Conservation (phyloP, 2,113 vertebrate species). For the Hippocampus abdominalis region DNA sequence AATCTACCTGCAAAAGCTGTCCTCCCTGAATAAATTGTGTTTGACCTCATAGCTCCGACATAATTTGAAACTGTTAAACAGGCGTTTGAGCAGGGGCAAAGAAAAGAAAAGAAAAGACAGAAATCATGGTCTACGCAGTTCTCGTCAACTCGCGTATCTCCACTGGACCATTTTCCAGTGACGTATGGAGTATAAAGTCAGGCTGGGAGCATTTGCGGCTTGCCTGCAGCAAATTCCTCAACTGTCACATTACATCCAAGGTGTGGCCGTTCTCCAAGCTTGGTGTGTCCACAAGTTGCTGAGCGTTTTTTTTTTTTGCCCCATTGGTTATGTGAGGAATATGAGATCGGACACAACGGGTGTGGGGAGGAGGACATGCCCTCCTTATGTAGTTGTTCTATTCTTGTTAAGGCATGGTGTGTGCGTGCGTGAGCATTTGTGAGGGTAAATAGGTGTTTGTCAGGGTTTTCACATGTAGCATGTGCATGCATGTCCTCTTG, state of each 20-base stretch:
- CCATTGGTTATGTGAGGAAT: conserved; percentile 11
- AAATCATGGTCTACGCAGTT: conserved; percentile 18
- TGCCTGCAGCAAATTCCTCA: conserved; percentile 67
- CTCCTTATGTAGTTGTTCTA: background rate
- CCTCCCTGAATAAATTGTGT: background rate
- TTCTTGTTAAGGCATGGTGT: background rate
- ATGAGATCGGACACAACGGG: conserved; percentile 1
- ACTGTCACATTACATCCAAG: conserved; percentile 56
- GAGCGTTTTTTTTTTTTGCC: conserved; percentile 17
- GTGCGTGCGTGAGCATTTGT: background rate
- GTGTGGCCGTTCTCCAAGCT: conserved; percentile 44
- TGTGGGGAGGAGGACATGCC: background rate
- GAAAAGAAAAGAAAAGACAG: background rate
- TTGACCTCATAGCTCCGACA: background rate
- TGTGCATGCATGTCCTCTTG: conserved; percentile 50
- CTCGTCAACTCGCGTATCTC: conserved; percentile 11
- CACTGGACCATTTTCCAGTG: conserved; percentile 35
- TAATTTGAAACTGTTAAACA: conserved; percentile 21
- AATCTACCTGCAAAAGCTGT: background rate
- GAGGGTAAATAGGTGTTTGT: conserved; percentile 1
- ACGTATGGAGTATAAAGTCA: conserved; percentile 49
- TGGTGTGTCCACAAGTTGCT: conserved; percentile 3
- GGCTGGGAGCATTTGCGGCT: conserved; percentile 63
- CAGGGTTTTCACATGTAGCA: conserved; percentile 24
- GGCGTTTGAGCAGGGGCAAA: conserved; percentile 17